Percentiles rank a stretch among this genome's conserved stretches.
phyloP scores from a whole-genome alignment of 2,113 vertebrate genomes.

The Morphnarchus princeps region DNA sequence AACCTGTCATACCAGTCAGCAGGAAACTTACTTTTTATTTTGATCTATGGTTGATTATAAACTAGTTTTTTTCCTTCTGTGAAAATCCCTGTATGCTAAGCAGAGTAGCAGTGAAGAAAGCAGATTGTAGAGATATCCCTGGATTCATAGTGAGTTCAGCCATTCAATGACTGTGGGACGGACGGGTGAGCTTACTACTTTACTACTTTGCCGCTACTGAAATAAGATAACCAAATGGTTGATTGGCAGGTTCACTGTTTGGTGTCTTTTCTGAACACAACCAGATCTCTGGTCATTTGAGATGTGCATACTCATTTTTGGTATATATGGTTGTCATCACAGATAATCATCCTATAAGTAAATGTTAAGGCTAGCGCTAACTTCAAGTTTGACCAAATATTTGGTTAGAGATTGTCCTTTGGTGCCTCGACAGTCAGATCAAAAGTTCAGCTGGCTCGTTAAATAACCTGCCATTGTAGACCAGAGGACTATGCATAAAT shows the following conservation, averaged over 20 bases:
- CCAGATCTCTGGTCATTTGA: neutral
- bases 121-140: neutral
- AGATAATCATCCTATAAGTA: neutral
- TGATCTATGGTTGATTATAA: neutral
- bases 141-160: neutral
- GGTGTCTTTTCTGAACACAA: neutral
- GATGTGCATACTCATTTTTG: neutral
- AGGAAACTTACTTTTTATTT: neutral
- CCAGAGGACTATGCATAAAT: fast-evolving
- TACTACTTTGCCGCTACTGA: neutral
- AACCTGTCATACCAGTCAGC: neutral
- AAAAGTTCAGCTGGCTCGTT: neutral
- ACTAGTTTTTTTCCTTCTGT: neutral
- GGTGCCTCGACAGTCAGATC: neutral
- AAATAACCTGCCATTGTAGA: neutral
- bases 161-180: neutral
- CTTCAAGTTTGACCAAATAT: neutral
- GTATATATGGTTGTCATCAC: neutral
- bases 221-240: neutral
- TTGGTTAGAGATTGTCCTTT: neutral
- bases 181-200: neutral
- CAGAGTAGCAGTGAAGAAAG: neutral
- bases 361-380: neutral
- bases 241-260: neutral
- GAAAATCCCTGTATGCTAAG: neutral